phyloP scores from a whole-genome alignment of 1,140 invertebrate species.

The Delia radicum region DNA sequence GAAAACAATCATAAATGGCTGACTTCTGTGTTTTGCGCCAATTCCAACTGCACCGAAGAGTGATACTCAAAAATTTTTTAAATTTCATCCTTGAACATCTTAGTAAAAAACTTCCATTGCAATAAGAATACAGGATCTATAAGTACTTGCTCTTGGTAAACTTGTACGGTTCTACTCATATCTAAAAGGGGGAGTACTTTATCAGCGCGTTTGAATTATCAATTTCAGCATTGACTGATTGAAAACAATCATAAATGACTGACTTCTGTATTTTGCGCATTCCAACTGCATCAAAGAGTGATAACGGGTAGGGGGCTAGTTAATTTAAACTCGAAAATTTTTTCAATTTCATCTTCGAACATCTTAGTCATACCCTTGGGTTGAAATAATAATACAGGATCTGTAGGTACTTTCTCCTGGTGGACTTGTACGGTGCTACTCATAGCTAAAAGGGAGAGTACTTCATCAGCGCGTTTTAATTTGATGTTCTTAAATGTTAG shows the following conservation, averaged over 20 bases:
- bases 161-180: background rate
- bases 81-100: background rate
- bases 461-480: background rate
- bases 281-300: no score
- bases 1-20: no score
- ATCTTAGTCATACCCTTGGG: no score
- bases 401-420: no score
- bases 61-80: background rate
- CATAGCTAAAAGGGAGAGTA: no score
- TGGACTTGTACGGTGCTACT: no score
- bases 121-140: background rate
- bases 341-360: background rate
- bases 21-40: background rate
- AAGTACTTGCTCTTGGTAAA: background rate
- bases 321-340: background rate
- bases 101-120: background rate
- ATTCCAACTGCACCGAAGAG: background rate
- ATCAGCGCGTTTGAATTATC: background rate
- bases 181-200: background rate
- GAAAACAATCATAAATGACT: no score
- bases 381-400: no score
- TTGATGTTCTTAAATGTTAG: background rate
- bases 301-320: no score
- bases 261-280: no score
- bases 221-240: background rate